Percentiles rank a stretch among this genome's conserved stretches.
Conservation (phyloP, 2,113 vertebrate genomes). For the Gasterosteus nipponicus region DNA sequence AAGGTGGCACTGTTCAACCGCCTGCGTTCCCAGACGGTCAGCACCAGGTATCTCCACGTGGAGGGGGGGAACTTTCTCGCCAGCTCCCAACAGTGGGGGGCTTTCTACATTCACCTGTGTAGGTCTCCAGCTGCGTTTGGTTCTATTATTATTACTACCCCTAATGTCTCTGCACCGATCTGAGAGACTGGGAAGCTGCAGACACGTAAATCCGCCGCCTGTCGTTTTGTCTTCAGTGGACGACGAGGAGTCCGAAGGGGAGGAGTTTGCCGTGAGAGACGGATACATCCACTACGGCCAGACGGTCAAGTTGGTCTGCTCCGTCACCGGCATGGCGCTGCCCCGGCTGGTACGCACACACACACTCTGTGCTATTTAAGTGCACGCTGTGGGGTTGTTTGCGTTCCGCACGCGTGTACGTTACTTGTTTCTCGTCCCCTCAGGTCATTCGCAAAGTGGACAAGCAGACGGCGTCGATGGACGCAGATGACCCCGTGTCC, state of each 20-base stretch:
- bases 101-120: slow-evolving; percentile 97
- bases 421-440: not conserved
- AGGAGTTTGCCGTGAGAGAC: slow-evolving; percentile 96
- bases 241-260: slow-evolving; percentile 96
- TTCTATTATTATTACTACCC: not conserved
- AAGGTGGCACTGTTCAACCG: slow-evolving; percentile 98
- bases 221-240: slow-evolving; percentile 85
- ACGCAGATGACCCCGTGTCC: slow-evolving; percentile 96
- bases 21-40: slow-evolving; percentile 96
- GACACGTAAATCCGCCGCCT: not conserved
- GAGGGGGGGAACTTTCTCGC: slow-evolving; percentile 99
- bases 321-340: slow-evolving; percentile 97
- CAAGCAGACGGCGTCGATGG: slow-evolving; percentile 93
- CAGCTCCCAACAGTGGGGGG: slow-evolving; percentile 98
- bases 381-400: not conserved
- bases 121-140: slow-evolving; percentile 72
- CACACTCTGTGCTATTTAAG: too few relatives aligned
- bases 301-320: slow-evolving; percentile 96
- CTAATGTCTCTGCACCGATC: too few relatives aligned
- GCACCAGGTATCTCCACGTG: slow-evolving; percentile 96
- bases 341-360: slow-evolving; percentile 88
- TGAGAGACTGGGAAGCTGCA: not conserved
- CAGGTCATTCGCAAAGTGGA: slow-evolving; percentile 98
- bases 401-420: not conserved
- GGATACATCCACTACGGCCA: slow-evolving; percentile 98